These are phyloP conservation scores for Trinectes maculatus DNA, from an alignment of 2,113 vertebrate genomes.

Conservation along the genomic window DNA sequence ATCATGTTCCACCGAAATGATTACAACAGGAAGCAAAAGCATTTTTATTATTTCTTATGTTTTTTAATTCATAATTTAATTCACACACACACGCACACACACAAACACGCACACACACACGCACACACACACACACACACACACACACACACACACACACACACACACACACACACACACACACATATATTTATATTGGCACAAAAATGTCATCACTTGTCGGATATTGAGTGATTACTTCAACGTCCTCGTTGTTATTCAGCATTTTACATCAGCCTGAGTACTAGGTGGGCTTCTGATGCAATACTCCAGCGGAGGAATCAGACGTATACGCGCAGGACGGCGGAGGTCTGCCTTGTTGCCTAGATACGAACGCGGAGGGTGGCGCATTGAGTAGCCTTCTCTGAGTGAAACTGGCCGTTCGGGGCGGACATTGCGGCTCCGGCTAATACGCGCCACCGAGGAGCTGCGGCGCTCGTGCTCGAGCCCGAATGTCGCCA, in stretches of 20 bases:
- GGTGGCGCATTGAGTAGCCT: conserved; percentile 57
- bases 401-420: conserved; percentile 52
- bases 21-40: too few species aligned
- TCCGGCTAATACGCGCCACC: conserved; percentile 3
- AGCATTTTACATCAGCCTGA: neutral
- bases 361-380: conserved; percentile 79
- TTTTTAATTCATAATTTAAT: too few species aligned
- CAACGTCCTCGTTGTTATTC: neutral
- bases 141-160: too few species aligned
- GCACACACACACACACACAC: too few species aligned
- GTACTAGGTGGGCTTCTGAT: conserved; percentile 82
- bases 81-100: too few species aligned
- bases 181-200: too few species aligned
- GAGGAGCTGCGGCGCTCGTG: conserved; percentile 6
- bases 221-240: neutral
- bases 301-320: conserved; percentile 81
- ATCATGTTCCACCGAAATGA: too few species aligned
- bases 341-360: conserved; percentile 79
- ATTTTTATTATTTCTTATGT: too few species aligned
- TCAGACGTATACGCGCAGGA: conserved; percentile 58
- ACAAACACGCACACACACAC: too few species aligned
- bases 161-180: too few species aligned
- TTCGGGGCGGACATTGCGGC: conserved; percentile 71
- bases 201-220: too few species aligned
- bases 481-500: conserved; percentile 78